phyloP scores from a whole-genome alignment of 2,113 vertebrate genomes.

The Callocephalon fimbriatum region DNA sequence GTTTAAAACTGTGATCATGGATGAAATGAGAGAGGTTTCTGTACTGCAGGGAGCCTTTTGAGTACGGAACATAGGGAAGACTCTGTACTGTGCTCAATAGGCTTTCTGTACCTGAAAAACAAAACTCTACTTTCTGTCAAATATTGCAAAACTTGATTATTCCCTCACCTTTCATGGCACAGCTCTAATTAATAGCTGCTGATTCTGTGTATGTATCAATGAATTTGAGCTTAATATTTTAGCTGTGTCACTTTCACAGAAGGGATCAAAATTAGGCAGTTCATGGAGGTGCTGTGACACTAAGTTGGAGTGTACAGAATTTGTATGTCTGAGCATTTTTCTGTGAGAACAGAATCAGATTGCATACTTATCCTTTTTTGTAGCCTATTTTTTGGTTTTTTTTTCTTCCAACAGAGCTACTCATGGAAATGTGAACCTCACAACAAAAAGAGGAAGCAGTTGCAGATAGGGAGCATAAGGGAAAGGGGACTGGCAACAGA shows the following conservation, averaged over 20 bases:
- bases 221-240: background rate
- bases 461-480: background rate
- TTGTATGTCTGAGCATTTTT: background rate
- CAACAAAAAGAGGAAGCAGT: background rate
- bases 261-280: background rate
- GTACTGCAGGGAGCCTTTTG: background rate
- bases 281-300: background rate
- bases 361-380: background rate
- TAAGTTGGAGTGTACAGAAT: background rate
- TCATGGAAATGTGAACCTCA: background rate
- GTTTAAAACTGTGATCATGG: background rate
- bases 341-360: background rate
- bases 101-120: background rate
- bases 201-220: background rate
- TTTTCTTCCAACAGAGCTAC: background rate
- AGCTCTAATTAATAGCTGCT: background rate
- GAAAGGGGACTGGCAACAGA: background rate
- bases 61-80: background rate
- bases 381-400: background rate
- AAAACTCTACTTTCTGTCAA: background rate
- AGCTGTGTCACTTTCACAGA: background rate
- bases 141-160: background rate
- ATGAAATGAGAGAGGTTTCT: background rate
- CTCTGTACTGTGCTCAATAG: background rate
- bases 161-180: background rate